Conservation (phyloP, 2,888 invertebrate species). For the Acrobasis consociella region DNA sequence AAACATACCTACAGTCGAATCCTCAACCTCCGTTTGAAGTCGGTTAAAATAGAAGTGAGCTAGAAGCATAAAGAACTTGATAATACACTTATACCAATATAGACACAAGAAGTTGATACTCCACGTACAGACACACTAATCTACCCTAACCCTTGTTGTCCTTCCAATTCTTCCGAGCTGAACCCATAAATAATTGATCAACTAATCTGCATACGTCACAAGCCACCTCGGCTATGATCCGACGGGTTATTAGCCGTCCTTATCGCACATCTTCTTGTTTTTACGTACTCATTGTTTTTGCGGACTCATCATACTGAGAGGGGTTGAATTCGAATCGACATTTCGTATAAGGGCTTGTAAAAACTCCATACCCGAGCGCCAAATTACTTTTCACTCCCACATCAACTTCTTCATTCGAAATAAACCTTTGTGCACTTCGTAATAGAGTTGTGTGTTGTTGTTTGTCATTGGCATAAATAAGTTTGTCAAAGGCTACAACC, state of each 20-base stretch:
- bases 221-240: slow-evolving; percentile 23
- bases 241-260: slow-evolving; percentile 62
- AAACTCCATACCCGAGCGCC: slow-evolving; percentile 61
- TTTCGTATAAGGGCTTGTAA: slow-evolving; percentile 77
- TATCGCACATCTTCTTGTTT: slow-evolving; percentile 71
- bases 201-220: slow-evolving; percentile 24
- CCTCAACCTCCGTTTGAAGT: too few species aligned
- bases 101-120: slow-evolving; percentile 1
- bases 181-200: slow-evolving; percentile 26
- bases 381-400: slow-evolving; percentile 17
- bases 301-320: slow-evolving; percentile 59
- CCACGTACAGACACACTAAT: slow-evolving; percentile 12
- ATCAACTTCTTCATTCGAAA: slow-evolving; percentile 29
- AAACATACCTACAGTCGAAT: too few species aligned
- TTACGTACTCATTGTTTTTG: slow-evolving; percentile 71
- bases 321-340: slow-evolving; percentile 74
- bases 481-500: slow-evolving; percentile 55
- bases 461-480: slow-evolving; percentile 27
- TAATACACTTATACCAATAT: too few species aligned
- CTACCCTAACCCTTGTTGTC: slow-evolving; percentile 18
- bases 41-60: too few species aligned
- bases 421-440: slow-evolving; percentile 32
- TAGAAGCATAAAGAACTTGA: background rate
- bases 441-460: slow-evolving; percentile 30
- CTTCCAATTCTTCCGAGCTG: slow-evolving; percentile 19